These are phyloP conservation scores for Chymomyza costata DNA, from an alignment of 1,140 invertebrate genomes.

Conservation along the genomic window DNA sequence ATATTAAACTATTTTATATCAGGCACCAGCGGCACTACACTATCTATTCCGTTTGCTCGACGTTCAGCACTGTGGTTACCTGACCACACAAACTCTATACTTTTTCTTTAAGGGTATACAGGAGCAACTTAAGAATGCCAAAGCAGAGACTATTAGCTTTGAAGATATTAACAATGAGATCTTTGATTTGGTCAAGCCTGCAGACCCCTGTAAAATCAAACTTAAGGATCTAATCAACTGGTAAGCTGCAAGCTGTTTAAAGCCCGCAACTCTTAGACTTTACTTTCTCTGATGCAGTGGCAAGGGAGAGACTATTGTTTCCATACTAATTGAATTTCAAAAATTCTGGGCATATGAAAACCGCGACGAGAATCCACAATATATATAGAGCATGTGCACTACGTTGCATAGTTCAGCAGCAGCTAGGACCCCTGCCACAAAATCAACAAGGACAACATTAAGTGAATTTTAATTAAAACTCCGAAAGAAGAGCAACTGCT, in stretches of 20 bases:
- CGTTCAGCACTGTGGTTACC: slow-evolving; percentile 89
- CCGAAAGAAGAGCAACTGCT: slow-evolving; percentile 10
- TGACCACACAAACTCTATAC: slow-evolving; percentile 93
- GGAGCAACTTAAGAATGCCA: slow-evolving; percentile 89
- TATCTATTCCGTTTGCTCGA: slow-evolving; percentile 96
- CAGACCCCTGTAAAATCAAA: slow-evolving; percentile 89
- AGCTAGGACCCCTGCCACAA: not conserved
- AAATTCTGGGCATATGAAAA: slow-evolving; percentile 98
- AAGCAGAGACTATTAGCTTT: slow-evolving; percentile 91
- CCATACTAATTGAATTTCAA: slow-evolving; percentile 96
- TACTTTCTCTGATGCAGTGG: slow-evolving; percentile 78
- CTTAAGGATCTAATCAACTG: slow-evolving; percentile 85
- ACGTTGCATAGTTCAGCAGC: not conserved
- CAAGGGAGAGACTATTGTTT: slow-evolving; percentile 94
- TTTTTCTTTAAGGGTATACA: slow-evolving; percentile 97
- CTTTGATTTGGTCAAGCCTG: slow-evolving; percentile 97
- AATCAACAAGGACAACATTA: slow-evolving; percentile 33
- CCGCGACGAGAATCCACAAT: slow-evolving; percentile 80
- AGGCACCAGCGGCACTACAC: slow-evolving; percentile 87
- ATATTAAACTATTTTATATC: not conserved
- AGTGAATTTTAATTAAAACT: slow-evolving; percentile 60
- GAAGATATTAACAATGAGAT: slow-evolving; percentile 98
- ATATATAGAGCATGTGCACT: slow-evolving; percentile 49
- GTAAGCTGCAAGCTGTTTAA: slow-evolving; percentile 30
- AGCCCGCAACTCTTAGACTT: too few species aligned